These are phyloP conservation scores for Palythoa grandis DNA, from an alignment of 92 coral and sea anemone species.

Conservation along the genomic window DNA sequence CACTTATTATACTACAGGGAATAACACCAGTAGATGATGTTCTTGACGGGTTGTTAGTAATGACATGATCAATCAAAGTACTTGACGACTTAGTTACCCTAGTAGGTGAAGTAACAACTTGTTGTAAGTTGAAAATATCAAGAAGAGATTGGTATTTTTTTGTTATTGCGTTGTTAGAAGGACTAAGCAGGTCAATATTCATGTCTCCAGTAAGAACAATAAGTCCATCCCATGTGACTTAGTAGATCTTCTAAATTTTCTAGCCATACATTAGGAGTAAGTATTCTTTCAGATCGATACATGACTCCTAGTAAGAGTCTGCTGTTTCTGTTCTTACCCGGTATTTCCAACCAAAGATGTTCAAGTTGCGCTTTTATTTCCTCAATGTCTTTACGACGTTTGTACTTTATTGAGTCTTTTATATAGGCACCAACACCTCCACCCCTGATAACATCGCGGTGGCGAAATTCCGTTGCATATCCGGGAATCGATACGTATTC, in stretches of 20 bases:
- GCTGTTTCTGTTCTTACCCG: background rate
- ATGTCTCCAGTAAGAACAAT: background rate
- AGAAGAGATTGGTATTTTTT: background rate
- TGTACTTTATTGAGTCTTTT: background rate
- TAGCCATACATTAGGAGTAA: background rate
- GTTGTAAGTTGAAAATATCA: background rate
- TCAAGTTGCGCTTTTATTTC: background rate
- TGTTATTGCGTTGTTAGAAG: background rate
- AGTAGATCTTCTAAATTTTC: background rate
- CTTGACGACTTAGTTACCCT: slow-evolving; percentile 3
- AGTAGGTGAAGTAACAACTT: slow-evolving; percentile 1
- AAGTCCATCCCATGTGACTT: background rate
- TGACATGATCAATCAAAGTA: slow-evolving; percentile 4
- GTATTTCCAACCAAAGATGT: background rate
- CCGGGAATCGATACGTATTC: background rate
- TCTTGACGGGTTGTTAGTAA: background rate
- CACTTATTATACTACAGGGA: slow-evolving; percentile 1
- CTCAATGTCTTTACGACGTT: background rate
- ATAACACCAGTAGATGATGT: background rate
- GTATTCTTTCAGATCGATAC: background rate
- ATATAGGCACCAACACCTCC: slow-evolving; percentile 1
- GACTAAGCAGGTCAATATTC: background rate
- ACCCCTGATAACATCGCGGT: background rate
- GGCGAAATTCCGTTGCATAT: background rate
- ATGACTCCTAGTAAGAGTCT: background rate